Evolutionary conservation across 2,113 vertebrate species (phyloP), one percentile per base, ranked within the genome.

Genomic region (Macquaria australasica): DNA sequence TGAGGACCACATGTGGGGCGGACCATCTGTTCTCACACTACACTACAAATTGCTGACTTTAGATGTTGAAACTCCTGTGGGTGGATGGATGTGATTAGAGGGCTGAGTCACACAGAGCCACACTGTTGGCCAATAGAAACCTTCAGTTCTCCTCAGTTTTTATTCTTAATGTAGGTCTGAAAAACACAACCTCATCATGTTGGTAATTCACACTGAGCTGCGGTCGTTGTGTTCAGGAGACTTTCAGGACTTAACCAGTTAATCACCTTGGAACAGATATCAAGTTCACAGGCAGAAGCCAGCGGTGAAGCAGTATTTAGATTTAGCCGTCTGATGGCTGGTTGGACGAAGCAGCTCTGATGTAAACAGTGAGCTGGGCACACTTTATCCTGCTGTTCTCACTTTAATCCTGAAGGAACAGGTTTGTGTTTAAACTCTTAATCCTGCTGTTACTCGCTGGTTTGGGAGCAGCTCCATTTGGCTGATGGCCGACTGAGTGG

Each of bases 361-460:
- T 60, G 80, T 59, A 82, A 76, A 81, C 77, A 18, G 20, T 1
- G 8, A 55, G 55, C 41, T 58, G 50, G 8, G 77, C 18, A 82
- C 81, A 84, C 41, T 82, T 89, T 16, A 85, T 88, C 58, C 77
- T 28, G 56, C 80, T 73, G 63, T 58, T 84, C 63, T 56, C 66
- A 15, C 15, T 79, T 37, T 87, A 76, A 84, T 82, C 85, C 82
- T 55, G n/a, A 21, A 84, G 60, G 55, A 87, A 59, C 84, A 70
- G 80, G 76, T 88, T 81, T 63, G 43, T 7, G 5, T 77, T 86
- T 58, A n/a, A 31, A 59, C n/a, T 34, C 64, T 31, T 78, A 74
- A 87, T 83, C 85, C 70, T 45, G 50, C 50, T 0, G 37, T 39
- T 45, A 9, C 59, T 79, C 69, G 31, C 6, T 3, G 45, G 15